Evolutionary conservation across 2,797 vertebrate species (phyloP), one percentile per base, ranked within the genome.

Genomic region (Semotilus atromaculatus): DNA sequence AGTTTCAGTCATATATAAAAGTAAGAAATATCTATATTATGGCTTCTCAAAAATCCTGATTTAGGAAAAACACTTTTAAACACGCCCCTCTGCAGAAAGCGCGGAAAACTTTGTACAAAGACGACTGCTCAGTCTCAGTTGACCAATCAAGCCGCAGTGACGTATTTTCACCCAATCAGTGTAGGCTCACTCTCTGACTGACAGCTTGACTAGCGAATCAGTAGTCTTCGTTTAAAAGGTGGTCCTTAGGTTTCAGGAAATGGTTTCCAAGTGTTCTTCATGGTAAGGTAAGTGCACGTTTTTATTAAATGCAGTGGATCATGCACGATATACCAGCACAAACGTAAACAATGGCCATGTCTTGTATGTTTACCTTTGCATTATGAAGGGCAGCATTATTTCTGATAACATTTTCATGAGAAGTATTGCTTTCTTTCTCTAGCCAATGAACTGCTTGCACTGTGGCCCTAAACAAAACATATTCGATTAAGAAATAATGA

Each of bases 221-320:
- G 11, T 53, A 29, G 62, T n/a, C 48, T 67, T 77, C 58, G 8
- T 34, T 34, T 62, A 72, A 58, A 80, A 58, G 71, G 64, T 67
- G 62, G 53, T 2, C 5, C 9, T 70, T 48, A 21, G 23, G 23
- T 1, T 83, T 73, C 86, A 77, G 86, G 86, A 88, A 89, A 68
- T 88, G 71, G 36, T 48, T 38, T 55, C 36, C 48, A 55, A 48
- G 53, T 29, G 16, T 31, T n/a, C 34, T 88, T 48, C 60, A 23
- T 23, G 83, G 38, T 83, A 81, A 74, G 71, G 87, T 85, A 83
- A 67, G 79, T 1, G 26, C 26, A 40, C 26, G 1, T 60, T 68
- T 71, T 79, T 7, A 72, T 38, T 1, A 23, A 72, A 66, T 34
- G 3, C 8, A 82, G 51, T 2, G 7, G 9, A 19, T 81, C 26